Conservation (phyloP, 2,888 invertebrate species). For the Melipona beecheii region DNA sequence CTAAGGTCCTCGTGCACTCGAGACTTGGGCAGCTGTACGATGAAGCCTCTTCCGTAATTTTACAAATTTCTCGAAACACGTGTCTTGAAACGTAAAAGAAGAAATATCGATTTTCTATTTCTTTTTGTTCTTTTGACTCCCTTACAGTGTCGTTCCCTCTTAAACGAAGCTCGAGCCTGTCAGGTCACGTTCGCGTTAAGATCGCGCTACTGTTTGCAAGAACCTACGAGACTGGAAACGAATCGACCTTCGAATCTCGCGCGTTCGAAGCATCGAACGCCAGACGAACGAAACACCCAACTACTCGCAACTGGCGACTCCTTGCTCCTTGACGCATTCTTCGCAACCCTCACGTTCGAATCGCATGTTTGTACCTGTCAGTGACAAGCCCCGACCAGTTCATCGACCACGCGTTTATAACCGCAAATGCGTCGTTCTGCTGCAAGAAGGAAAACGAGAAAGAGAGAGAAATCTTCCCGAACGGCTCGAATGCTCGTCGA, state of each 20-base stretch:
- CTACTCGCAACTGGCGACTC: neutral
- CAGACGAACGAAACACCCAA: neutral
- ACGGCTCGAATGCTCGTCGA: too few species aligned
- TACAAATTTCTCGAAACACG: too few species aligned
- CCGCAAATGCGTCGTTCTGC: neutral
- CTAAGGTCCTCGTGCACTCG: too few species aligned
- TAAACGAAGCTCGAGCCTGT: conserved; percentile 41
- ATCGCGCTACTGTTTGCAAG: conserved; percentile 11
- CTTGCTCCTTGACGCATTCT: neutral
- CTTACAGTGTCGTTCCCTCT: neutral
- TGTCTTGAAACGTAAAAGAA: too few species aligned
- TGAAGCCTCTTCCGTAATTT: too few species aligned
- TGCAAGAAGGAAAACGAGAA: too few species aligned
- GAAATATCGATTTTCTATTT: too few species aligned
- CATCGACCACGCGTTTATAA: neutral
- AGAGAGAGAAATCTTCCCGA: neutral
- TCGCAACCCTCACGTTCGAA: conserved; percentile 12
- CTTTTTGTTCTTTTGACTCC: too few species aligned
- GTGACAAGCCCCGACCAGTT: neutral
- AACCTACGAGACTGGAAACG: neutral
- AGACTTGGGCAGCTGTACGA: too few species aligned
- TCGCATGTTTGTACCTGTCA: conserved; percentile 28
- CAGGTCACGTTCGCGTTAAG: conserved; percentile 42
- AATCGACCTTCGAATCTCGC: neutral
- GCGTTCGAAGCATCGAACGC: neutral